Evolutionary conservation across 2,113 vertebrate genomes (phyloP), one percentile per base, ranked within the genome.

Genomic region (Syngnathus typhle): DNA sequence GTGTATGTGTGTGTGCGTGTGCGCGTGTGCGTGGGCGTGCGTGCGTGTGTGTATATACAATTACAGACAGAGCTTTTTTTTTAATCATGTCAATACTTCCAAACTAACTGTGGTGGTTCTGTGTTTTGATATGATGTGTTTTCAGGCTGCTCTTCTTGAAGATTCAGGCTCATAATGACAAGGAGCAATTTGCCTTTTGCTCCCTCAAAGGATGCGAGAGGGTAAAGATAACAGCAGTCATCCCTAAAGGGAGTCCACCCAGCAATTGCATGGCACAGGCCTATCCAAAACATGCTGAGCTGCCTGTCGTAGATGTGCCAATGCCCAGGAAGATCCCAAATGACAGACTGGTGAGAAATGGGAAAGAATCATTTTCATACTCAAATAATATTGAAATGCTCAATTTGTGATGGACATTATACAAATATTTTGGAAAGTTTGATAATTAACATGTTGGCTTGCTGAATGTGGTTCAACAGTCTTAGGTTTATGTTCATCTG

Each of bases 91-190:
- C 43, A 44, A 44, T 13, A 44, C 43, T 13, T 51, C 18, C 6
- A 51, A 51, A 51, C 36, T 38, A 18, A 37, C 32, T 1, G 18
- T 13, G 15, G 15, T 19, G 13, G 6, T 32, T 18, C 1, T 38
- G 32, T 19, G 27, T n/a, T 16, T 19, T 36, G 7, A 36, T 18
- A 6, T 15, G 15, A 21, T 77, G 6, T 77, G 21, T 46, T 16
- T 63, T 70, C 87, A 99, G 97, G 71, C 86, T 99, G 73, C 89
- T 99, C n/a, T 96, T 98, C 84, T 83, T 99, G 74, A 95, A 93
- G 79, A 81, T 94, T 13, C 92, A 91, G 71, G 95, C 95, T 1
- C 93, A 96, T 67, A 94, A 94, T 0, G 89, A 93, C 63, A 93
- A 90, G 70, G 94, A 95, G 38, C 87, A 81, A 27, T 96, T 94